Conservation (phyloP, 2,113 vertebrate species). For the Etia nguti region DNA sequence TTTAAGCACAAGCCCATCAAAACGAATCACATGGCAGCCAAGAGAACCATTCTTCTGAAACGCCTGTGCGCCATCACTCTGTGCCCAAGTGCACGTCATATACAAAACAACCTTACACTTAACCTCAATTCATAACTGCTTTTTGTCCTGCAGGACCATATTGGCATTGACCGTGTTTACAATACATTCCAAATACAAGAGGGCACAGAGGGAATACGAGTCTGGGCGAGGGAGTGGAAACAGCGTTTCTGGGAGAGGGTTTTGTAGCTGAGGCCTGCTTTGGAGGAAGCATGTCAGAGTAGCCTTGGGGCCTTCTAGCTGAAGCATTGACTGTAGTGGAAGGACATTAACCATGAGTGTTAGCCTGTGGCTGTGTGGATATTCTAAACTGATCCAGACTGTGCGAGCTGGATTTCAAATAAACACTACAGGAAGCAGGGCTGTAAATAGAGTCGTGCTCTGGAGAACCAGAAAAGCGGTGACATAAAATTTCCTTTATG, state of each 20-base stretch:
- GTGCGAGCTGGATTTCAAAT: conserved; percentile 48
- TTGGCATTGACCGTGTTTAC: conserved; percentile 68
- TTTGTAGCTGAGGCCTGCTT: conserved; percentile 23
- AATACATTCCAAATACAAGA: conserved; percentile 58
- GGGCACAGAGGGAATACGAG: conserved; percentile 60
- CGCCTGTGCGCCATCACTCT: conserved; percentile 35
- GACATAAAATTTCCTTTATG: conserved; percentile 19
- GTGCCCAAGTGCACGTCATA: conserved; percentile 10
- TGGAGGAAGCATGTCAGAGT: conserved; percentile 49
- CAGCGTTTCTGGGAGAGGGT: conserved; percentile 37
- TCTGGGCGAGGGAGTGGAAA: conserved; percentile 40
- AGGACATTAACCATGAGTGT: conserved; percentile 70
- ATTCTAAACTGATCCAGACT: conserved; percentile 12
- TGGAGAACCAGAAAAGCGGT: conserved; percentile 11
- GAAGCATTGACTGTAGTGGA: conserved; percentile 53
- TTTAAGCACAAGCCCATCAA: conserved; percentile 34
- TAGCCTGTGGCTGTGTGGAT: conserved; percentile 39
- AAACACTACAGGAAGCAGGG: conserved; percentile 62
- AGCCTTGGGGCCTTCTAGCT: conserved; percentile 43
- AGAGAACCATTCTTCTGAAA: conserved; percentile 3
- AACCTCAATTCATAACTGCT: conserved; percentile 54
- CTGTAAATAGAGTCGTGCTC: conserved; percentile 50
- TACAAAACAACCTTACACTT: conserved; percentile 44
- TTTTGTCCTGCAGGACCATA: conserved; percentile 49
- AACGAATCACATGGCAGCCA: conserved; percentile 12